Base-by-base conservation (phyloP, 2,113 vertebrate species). In the Urocitellus parryii region DNA sequence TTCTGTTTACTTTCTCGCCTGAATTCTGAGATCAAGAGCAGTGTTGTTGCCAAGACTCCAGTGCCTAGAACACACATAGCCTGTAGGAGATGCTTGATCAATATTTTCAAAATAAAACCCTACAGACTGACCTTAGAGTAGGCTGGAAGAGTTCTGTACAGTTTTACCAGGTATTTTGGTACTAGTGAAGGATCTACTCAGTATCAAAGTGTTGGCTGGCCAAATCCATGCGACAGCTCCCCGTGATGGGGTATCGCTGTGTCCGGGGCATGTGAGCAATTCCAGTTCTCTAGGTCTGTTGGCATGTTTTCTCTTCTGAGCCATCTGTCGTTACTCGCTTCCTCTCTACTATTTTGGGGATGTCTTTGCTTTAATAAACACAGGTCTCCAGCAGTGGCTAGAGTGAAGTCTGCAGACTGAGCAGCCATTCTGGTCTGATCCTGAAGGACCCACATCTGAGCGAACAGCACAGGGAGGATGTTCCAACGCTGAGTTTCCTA, bases 371-470 rank as follows among this genome's bases (percentile, higher is more conserved):
- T 73, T 70, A 63, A 27, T 48, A 45, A 85, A 63, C 18, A 13
- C 13, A 51, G 34, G 76, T 37, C 8, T n/a, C 45, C 39, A 56
- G 63, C 42, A 45, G n/a, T n/a, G 34, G 17, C 68, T n/a, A 39
- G 65, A 74, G 25, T 11, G n/a, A 74, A 51, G 61, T 86, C 56
- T 74, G 2, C 6, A 76, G 32, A 11, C 20, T 18, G 48, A 80
- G 37, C 65, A n/a, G 18, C 42, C 13, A 0, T 80, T 84, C 67
- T 87, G 25, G n/a, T 63, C 42, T 22, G 39, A 37, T 34, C 2
- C 27, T n/a, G n/a, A 61, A 17, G 63, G 5, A 32, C 13, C 5
- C 14, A 4, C 8, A 5, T 6, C 0, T 53, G 3, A 39, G n/a
- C 81, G 34, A 74, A 29, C 5, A 61, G 67, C n/a, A 32, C 1